Conservation (phyloP, 2,888 invertebrate genomes). For the Agrypnus murinus region DNA sequence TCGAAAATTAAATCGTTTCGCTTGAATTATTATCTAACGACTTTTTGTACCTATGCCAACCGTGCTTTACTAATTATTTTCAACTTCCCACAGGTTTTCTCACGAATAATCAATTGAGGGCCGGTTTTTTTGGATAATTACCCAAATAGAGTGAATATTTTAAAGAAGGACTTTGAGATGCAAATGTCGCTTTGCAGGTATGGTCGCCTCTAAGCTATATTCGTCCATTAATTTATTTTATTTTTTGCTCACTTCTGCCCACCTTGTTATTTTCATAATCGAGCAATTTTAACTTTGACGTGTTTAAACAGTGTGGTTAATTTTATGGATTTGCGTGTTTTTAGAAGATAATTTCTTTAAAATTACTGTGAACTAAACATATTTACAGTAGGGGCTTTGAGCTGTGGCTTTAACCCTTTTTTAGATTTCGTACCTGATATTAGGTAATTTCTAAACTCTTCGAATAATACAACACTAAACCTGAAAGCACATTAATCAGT, state of each 20-base stretch:
- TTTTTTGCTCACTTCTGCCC: conserved; percentile 27
- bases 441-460: no score
- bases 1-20: conserved; percentile 40
- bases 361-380: no score
- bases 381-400: no score
- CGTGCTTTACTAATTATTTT: conserved; percentile 48
- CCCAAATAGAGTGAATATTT: conserved; percentile 41
- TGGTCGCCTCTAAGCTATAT: conserved; percentile 29
- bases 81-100: conserved; percentile 42
- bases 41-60: conserved; percentile 36
- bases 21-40: conserved; percentile 22
- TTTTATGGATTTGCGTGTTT: conserved; percentile 30
- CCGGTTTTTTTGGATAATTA: conserved; percentile 41
- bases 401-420: no score
- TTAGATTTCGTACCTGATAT: no score
- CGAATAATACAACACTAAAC: no score
- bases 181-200: conserved; percentile 39
- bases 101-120: conserved; percentile 47
- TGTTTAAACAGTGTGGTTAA: conserved; percentile 36
- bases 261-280: conserved; percentile 37
- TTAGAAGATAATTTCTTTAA: background rate
- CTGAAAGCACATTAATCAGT: no score
- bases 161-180: conserved; percentile 36
- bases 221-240: conserved; percentile 37
- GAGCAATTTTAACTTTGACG: conserved; percentile 32